A percentile compares a stretch with the other conserved stretches of the same genome.
Evolutionary conservation across 2,888 invertebrate species (phyloP).

Genomic region (Diarsia rubi): DNA sequence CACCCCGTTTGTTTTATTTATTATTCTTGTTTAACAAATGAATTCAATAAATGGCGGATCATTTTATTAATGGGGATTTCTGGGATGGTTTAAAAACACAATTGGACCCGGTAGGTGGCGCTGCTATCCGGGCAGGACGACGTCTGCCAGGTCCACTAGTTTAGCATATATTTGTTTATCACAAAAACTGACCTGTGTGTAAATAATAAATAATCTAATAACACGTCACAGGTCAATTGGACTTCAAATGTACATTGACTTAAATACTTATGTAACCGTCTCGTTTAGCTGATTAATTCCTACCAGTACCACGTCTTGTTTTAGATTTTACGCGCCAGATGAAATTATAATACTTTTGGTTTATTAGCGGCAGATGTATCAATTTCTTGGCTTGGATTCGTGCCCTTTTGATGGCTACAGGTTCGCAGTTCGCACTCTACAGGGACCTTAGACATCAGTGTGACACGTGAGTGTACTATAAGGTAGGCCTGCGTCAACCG

Average conservation of each 20-base stretch:
- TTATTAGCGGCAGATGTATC: background rate
- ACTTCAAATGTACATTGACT: background rate
- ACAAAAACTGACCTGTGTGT: background rate
- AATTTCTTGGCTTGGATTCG: background rate
- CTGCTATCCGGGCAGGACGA: too few species aligned
- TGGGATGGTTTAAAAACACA: too few species aligned
- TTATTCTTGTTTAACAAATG: too few species aligned
- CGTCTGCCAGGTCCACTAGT: too few species aligned
- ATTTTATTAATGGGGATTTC: too few species aligned
- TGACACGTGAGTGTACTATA: background rate
- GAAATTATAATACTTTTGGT: background rate
- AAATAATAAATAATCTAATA: background rate
- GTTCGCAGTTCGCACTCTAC: background rate
- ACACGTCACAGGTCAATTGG: background rate
- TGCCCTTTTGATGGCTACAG: background rate
- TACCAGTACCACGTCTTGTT: background rate
- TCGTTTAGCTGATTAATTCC: background rate
- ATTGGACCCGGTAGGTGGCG: too few species aligned
- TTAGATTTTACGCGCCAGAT: background rate
- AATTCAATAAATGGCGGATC: too few species aligned
- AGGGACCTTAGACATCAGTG: background rate
- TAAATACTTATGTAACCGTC: background rate
- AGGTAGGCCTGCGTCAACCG: background rate
- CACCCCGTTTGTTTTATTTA: too few species aligned
- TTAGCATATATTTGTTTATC: constrained; percentile 7